Base-by-base conservation (phyloP, 2,797 vertebrate species). In the Sebastes nivosus region DNA sequence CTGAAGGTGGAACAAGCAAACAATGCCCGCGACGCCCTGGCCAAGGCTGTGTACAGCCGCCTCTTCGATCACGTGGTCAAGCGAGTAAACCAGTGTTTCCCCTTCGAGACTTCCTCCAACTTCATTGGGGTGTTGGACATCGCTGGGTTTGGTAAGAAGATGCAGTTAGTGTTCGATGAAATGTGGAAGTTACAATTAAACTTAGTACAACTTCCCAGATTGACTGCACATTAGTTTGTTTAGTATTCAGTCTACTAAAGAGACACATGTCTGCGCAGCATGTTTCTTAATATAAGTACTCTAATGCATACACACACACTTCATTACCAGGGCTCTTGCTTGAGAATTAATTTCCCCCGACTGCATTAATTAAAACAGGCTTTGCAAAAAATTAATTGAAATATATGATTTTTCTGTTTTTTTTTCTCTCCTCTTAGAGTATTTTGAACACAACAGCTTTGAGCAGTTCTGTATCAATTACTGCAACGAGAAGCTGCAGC, bases 381-480 rank as follows among this genome's bases (percentile, higher is more conserved):
- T 81, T 83, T 82, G 65, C 42, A 64, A 36, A 80, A 84, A 84
- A 87, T 86, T 79, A 77, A 89, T 91, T 86, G 60, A 88, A 87
- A 82, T 58, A 11, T 75, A 11, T 75, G n/a, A 64, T 72, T 80
- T 68, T 81, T 82, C 22, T 67, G 46, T 4, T 9, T 67, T 2
- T 8, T 8, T 8, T 8, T 50, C 11, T 9, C 66, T 69, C 65
- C 61, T 78, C 83, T 70, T 92, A 99, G 99, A 99, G 92, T 99
- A 99, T 93, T 99, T 99, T 91, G 99, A 99, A 87, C 98, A 98
- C 91, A 99, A 99, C 96, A 99, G 99, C 95, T 99, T 98, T 93
- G 99, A 99, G 94, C 99, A 99, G 85, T 99, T 99, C 94, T 99
- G 99, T 90, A 99, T 99, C 93, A 99, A 99, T 95, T 99, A 99